A percentile compares a stretch with the other conserved stretches of the same genome.
phyloP scores from a whole-genome alignment of 2,888 invertebrate genomes.

The Lacanobia oleracea region DNA sequence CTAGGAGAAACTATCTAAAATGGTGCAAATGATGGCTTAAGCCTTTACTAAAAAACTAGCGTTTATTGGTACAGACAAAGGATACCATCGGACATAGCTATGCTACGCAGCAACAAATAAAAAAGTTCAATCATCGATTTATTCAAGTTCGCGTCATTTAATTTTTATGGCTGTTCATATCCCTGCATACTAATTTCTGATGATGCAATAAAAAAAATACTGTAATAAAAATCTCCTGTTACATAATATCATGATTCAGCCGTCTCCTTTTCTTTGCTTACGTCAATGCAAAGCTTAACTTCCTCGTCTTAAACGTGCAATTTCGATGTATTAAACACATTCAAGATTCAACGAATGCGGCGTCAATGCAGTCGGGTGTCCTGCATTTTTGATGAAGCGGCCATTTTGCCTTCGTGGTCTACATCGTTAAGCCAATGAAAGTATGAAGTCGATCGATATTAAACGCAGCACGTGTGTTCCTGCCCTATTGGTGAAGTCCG shows the following conservation, averaged over 20 bases:
- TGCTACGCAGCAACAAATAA: background rate
- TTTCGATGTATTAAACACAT: constrained; percentile 49
- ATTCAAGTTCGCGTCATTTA: constrained; percentile 9
- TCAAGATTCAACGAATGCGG: constrained; percentile 46
- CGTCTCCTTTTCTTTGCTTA: constrained; percentile 35
- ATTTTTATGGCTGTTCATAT: constrained; percentile 42
- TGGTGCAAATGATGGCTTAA: background rate
- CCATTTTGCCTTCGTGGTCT: constrained; percentile 46
- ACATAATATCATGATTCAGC: constrained; percentile 22
- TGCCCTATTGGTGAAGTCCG: constrained; percentile 48
- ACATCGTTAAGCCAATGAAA: constrained; percentile 51
- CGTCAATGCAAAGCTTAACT: constrained; percentile 37
- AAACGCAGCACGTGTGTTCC: constrained; percentile 27
- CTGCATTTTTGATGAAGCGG: constrained; percentile 53
- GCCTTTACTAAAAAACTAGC: too few species aligned
- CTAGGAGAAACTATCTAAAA: background rate
- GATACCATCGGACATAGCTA: background rate
- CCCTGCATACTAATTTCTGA: constrained; percentile 46
- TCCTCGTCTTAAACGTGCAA: constrained; percentile 46
- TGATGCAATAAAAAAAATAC: constrained; percentile 18
- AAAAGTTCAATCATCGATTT: constrained; percentile 19
- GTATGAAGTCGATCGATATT: constrained; percentile 54
- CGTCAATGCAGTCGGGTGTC: constrained; percentile 41
- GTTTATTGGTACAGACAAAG: background rate
- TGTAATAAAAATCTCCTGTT: constrained; percentile 36